phyloP scores from a whole-genome alignment of 2,797 vertebrate genomes.

The Morus bassanus region DNA sequence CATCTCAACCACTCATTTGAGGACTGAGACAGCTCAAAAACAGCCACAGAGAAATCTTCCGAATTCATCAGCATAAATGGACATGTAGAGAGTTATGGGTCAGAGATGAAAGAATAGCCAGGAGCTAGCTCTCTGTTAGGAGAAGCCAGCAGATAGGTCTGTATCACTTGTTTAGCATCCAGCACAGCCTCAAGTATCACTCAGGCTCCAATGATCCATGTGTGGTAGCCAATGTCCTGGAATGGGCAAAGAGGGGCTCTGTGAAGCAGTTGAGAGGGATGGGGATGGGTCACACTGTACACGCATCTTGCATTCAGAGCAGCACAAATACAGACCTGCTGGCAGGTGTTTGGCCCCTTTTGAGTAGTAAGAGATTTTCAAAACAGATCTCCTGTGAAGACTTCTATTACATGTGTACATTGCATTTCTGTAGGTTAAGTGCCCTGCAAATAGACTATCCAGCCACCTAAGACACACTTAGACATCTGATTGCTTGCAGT shows the following conservation, averaged over 20 bases:
- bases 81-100: neutral
- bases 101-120: neutral
- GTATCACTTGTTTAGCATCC: neutral
- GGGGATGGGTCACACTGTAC: neutral
- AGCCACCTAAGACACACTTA: neutral
- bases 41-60: neutral
- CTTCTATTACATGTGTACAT: neutral
- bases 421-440: neutral
- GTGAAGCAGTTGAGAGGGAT: neutral
- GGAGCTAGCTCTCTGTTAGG: neutral
- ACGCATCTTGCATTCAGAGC: neutral
- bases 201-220: fast-evolving
- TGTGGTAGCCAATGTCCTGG: neutral
- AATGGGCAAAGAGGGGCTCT: neutral
- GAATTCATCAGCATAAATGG: neutral
- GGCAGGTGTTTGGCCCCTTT: neutral
- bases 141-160: neutral
- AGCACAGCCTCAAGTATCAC: neutral
- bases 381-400: neutral
- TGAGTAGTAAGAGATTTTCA: neutral
- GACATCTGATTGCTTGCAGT: neutral
- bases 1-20: neutral
- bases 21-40: neutral
- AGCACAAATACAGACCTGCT: fast-evolving
- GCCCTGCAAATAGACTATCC: neutral